These are phyloP conservation scores for Schlechtendalia chinensis DNA, from an alignment of 1,140 invertebrate species.

Conservation along the genomic window DNA sequence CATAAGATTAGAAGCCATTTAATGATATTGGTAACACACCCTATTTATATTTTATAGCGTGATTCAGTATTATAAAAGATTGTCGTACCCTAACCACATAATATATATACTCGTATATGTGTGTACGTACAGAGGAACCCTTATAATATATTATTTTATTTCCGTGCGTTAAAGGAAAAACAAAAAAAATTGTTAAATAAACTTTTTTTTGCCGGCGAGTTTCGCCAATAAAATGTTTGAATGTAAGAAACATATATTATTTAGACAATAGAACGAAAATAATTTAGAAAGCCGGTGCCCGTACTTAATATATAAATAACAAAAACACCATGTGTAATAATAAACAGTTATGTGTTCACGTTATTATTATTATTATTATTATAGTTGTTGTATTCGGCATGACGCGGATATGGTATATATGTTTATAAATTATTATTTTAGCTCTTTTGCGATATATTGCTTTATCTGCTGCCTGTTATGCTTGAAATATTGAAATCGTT, in stretches of 20 bases:
- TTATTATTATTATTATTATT: neutral
- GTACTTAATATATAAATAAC: neutral
- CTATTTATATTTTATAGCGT: constrained; percentile 40
- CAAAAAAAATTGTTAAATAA: neutral
- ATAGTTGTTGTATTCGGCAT: neutral
- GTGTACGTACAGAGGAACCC: neutral
- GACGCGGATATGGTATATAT: neutral
- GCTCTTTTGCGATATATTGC: neutral
- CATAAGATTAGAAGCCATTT: constrained; percentile 45
- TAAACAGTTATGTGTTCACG: neutral
- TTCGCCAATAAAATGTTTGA: neutral
- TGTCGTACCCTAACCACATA: neutral
- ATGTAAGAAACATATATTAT: neutral
- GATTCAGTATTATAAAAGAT: constrained; percentile 45
- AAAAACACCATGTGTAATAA: neutral
- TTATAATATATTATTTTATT: neutral
- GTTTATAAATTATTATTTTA: neutral
- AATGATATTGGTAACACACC: constrained; percentile 40
- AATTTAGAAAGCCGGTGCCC: neutral
- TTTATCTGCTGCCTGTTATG: neutral
- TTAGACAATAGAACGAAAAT: neutral
- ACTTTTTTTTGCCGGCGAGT: neutral
- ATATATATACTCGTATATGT: neutral
- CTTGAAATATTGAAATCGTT: neutral
- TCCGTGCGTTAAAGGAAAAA: neutral